phyloP scores from a whole-genome alignment of 1,140 invertebrate species.

The Fopius arisanus region DNA sequence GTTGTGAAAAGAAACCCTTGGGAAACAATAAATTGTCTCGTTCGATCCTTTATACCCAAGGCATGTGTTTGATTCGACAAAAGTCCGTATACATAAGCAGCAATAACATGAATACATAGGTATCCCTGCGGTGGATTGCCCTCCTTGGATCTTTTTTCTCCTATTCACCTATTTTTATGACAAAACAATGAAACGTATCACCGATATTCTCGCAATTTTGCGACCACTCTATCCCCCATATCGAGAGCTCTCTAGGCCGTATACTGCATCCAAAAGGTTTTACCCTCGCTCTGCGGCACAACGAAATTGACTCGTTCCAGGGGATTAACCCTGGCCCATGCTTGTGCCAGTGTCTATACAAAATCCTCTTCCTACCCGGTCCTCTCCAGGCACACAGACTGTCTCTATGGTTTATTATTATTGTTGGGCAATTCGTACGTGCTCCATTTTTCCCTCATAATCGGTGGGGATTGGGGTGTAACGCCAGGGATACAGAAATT shows the following conservation, averaged over 20 bases:
- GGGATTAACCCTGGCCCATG: conserved; percentile 41
- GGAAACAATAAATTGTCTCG: conserved; percentile 8
- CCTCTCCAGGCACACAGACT: background rate
- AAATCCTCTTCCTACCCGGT: background rate
- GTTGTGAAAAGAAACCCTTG: background rate
- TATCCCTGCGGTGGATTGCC: background rate
- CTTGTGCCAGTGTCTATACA: background rate
- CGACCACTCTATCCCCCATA: conserved; percentile 19
- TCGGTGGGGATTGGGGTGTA: background rate
- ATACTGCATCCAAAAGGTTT: conserved; percentile 38
- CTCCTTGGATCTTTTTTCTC: background rate
- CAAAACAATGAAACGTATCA: conserved; percentile 39
- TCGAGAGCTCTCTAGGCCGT: conserved; percentile 30
- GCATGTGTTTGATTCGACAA: conserved; percentile 3
- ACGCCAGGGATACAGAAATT: background rate
- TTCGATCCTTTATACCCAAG: background rate
- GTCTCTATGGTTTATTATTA: background rate
- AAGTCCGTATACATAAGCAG: background rate
- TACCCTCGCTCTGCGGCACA: conserved; percentile 44
- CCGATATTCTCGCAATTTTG: conserved; percentile 38
- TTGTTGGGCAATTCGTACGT: conserved; percentile 29
- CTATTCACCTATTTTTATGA: background rate
- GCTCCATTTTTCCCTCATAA: conserved; percentile 26
- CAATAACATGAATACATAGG: background rate
- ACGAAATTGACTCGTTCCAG: conserved; percentile 47